Percentiles rank a stretch among this genome's conserved stretches.
phyloP scores from a whole-genome alignment of 2,113 vertebrate species.

The Willisornis vidua region DNA sequence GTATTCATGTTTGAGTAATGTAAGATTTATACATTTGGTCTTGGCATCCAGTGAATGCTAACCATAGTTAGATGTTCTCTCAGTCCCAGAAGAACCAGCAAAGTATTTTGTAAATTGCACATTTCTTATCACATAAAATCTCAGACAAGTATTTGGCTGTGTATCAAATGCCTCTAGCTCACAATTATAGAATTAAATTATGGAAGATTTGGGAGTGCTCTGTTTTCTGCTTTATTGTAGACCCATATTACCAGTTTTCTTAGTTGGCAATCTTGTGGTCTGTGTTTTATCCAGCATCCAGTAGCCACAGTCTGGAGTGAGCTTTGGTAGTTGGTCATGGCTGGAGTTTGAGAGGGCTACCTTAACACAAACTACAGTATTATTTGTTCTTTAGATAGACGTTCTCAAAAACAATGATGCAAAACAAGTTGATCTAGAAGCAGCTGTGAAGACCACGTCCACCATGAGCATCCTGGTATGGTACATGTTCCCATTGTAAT shows the following conservation, averaged over 20 bases:
- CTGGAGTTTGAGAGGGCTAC: not conserved
- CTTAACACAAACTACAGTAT: not conserved
- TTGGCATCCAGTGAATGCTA: slow-evolving; percentile 47
- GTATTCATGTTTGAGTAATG: slow-evolving; percentile 44
- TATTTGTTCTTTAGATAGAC: not conserved
- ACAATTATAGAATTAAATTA: not conserved
- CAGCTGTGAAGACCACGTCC: not conserved
- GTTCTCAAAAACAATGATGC: not conserved
- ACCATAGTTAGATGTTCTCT: slow-evolving; percentile 11
- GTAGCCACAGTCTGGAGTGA: not conserved
- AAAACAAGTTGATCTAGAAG: not conserved
- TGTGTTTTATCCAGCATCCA: not conserved
- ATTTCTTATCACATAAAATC: slow-evolving; percentile 27
- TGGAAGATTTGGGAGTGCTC: not conserved
- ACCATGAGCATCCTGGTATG: not conserved
- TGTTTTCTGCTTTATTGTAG: not conserved
- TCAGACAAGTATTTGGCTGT: slow-evolving; percentile 24
- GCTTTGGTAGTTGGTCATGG: not conserved
- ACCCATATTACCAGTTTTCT: not conserved
- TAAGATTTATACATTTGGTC: slow-evolving; percentile 54
- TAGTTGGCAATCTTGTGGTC: not conserved
- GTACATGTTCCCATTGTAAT: not conserved
- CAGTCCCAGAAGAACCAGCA: slow-evolving; percentile 27
- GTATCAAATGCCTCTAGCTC: slow-evolving; percentile 14
- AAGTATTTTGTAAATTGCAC: slow-evolving; percentile 52